Evolutionary conservation across 2,797 vertebrate species (phyloP).

Genomic region (Mycteria americana): DNA sequence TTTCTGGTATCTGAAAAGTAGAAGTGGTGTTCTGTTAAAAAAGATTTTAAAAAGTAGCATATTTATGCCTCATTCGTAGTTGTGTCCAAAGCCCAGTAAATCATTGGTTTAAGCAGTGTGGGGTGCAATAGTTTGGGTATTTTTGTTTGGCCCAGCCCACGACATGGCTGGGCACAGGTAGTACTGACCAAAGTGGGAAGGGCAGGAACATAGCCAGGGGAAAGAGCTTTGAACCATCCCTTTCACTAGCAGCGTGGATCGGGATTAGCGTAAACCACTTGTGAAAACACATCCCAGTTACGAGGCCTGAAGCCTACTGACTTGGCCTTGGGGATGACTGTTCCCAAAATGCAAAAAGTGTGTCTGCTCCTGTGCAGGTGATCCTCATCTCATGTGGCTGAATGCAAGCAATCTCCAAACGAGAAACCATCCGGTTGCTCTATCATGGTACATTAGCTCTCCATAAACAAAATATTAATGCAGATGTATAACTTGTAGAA

Average conservation of each 20-base stretch:
- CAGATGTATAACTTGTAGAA: not conserved
- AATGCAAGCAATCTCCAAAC: not conserved
- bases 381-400: not conserved
- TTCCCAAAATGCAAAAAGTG: not conserved
- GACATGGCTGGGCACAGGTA: not conserved
- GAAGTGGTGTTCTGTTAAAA: not conserved
- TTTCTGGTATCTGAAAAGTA: not conserved
- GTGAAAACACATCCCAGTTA: not conserved
- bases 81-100: not conserved
- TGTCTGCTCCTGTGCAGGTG: not conserved
- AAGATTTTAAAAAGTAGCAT: rapidly evolving
- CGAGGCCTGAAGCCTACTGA: not conserved
- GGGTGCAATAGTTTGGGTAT: not conserved
- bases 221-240: not conserved
- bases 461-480: not conserved
- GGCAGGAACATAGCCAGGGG: not conserved
- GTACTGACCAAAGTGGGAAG: not conserved
- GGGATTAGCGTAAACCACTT: not conserved
- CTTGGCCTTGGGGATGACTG: not conserved
- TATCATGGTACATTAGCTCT: not conserved
- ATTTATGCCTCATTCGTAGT: not conserved
- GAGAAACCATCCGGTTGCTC: not conserved
- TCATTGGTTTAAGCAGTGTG: not conserved
- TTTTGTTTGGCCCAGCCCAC: not conserved
- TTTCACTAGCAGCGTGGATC: not conserved